Percentiles rank a stretch among this genome's conserved stretches.
phyloP scores from a whole-genome alignment of 2,113 vertebrate genomes.

The Daubentonia madagascariensis region DNA sequence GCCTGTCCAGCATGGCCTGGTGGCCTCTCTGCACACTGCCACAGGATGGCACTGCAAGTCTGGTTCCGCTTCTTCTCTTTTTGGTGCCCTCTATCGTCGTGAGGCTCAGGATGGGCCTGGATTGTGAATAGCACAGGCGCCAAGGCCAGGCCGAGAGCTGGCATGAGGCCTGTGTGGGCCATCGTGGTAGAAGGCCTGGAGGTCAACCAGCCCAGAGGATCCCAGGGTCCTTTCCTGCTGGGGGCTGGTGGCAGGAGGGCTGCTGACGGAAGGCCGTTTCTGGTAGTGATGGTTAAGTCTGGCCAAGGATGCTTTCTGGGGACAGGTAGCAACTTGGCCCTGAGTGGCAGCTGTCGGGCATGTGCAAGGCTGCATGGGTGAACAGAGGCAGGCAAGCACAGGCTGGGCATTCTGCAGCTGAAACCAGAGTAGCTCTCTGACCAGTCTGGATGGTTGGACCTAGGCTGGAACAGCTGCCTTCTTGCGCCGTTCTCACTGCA shows the following conservation, averaged over 20 bases:
- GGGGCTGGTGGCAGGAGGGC: conserved; percentile 59
- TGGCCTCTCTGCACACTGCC: background rate
- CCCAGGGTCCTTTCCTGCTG: conserved; percentile 62
- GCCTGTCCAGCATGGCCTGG: background rate
- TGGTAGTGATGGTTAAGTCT: conserved; percentile 35
- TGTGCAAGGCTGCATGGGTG: background rate
- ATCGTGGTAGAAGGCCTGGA: background rate
- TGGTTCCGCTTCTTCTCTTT: conserved; percentile 10
- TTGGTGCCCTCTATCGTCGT: conserved; percentile 33
- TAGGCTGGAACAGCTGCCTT: background rate
- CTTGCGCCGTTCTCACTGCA: conserved; percentile 36
- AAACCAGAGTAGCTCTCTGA: background rate
- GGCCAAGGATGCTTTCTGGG: background rate
- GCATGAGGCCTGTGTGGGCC: conserved; percentile 43
- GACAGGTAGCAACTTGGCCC: conserved; percentile 29
- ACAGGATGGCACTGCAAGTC: conserved; percentile 1
- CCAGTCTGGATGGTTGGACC: background rate
- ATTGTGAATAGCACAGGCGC: background rate
- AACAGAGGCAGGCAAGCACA: background rate
- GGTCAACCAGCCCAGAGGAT: background rate
- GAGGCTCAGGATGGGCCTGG: conserved; percentile 1
- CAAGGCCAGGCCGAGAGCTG: conserved; percentile 26
- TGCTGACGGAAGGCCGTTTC: background rate
- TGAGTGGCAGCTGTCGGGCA: background rate
- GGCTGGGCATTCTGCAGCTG: conserved; percentile 5